Conservation (phyloP, 1,140 invertebrate species). For the Euura lappo region DNA sequence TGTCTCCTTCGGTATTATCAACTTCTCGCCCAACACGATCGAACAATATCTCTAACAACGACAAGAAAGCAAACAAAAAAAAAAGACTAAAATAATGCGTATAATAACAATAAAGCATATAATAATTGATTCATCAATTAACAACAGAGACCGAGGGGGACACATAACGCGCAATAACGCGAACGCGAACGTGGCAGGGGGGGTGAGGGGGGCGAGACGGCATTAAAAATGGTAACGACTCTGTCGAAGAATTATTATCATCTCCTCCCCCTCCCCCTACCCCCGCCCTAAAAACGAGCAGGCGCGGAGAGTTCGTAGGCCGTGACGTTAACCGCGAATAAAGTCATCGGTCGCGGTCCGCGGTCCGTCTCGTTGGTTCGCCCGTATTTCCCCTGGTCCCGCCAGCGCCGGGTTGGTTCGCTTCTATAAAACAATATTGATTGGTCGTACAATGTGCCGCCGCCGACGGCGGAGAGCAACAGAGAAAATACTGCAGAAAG, state of each 20-base stretch:
- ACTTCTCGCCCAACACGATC: too few species aligned
- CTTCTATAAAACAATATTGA: slow-evolving; percentile 53
- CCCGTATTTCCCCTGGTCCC: neutral
- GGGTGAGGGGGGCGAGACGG: slow-evolving; percentile 23
- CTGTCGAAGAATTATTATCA: slow-evolving; percentile 25
- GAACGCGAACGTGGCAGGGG: slow-evolving; percentile 15
- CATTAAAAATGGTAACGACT: slow-evolving; percentile 45
- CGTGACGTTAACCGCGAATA: neutral
- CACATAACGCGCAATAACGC: neutral
- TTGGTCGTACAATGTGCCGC: slow-evolving; percentile 44
- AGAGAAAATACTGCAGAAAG: neutral
- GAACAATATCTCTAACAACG: too few species aligned
- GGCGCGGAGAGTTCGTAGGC: neutral
- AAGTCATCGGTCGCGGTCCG: slow-evolving; percentile 29
- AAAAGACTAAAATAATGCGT: too few species aligned
- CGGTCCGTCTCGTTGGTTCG: slow-evolving; percentile 27
- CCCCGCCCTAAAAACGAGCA: neutral
- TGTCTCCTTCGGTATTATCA: too few species aligned
- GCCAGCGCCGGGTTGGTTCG: neutral
- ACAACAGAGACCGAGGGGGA: too few species aligned
- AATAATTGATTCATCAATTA: too few species aligned
- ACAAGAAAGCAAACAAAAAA: too few species aligned
- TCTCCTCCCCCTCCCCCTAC: too few species aligned
- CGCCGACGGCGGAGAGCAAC: slow-evolving; percentile 23
- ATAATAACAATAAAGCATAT: too few species aligned